These are phyloP conservation scores for Nomada fabriciana DNA, from an alignment of 2,888 invertebrate species.

Conservation along the genomic window DNA sequence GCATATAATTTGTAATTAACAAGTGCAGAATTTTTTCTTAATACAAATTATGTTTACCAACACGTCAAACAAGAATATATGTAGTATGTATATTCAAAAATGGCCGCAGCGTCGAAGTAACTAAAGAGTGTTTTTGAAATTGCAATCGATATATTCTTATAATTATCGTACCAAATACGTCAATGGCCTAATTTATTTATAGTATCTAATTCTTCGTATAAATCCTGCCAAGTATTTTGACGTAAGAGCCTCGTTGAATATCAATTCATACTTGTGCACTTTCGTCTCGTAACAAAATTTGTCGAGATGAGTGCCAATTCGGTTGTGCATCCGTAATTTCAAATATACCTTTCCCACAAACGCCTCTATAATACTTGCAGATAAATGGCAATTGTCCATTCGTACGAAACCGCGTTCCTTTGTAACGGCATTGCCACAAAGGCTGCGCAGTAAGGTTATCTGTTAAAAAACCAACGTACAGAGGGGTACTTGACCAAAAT, in stretches of 20 bases:
- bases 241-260: slow-evolving; percentile 70
- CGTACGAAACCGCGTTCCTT: slow-evolving; percentile 4
- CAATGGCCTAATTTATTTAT: slow-evolving; percentile 77
- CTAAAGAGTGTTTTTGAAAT: slow-evolving; percentile 42
- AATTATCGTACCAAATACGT: slow-evolving; percentile 70
- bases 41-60: slow-evolving; percentile 33
- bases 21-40: neutral
- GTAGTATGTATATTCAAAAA: slow-evolving; percentile 68
- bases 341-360: slow-evolving; percentile 28
- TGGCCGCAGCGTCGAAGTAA: slow-evolving; percentile 64
- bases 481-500: slow-evolving; percentile 31
- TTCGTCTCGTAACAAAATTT: slow-evolving; percentile 34
- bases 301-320: slow-evolving; percentile 12
- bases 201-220: slow-evolving; percentile 65
- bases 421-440: slow-evolving; percentile 23
- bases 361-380: slow-evolving; percentile 29
- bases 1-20: neutral
- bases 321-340: slow-evolving; percentile 29
- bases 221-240: slow-evolving; percentile 76
- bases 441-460: slow-evolving; percentile 52
- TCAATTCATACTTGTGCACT: slow-evolving; percentile 51
- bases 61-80: slow-evolving; percentile 47
- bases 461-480: slow-evolving; percentile 32
- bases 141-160: slow-evolving; percentile 38
- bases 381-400: slow-evolving; percentile 21